Conservation (phyloP, 1,140 invertebrate species). For the Contarinia nasturtii region DNA sequence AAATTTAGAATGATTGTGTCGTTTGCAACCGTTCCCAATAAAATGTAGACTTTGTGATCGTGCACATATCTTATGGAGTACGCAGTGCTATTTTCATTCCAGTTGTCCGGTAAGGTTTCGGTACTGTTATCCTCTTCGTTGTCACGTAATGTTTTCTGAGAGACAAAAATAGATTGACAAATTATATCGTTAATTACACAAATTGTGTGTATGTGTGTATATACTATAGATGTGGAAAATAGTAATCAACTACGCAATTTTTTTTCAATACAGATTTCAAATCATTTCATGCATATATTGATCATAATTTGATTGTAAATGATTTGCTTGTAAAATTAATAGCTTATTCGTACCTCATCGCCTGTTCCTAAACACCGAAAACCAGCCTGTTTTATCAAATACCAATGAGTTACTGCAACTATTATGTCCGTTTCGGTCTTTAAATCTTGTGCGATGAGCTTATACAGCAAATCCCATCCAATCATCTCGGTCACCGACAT, state of each 20-base stretch:
- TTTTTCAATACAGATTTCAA: conserved; percentile 2
- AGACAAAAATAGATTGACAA: conserved; percentile 4
- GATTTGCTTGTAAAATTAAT: too few relatives aligned
- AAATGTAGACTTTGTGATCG: conserved; percentile 40
- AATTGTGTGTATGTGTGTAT: too few relatives aligned
- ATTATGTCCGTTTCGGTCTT: conserved; percentile 47
- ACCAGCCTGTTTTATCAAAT: conserved; percentile 39
- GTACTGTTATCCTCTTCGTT: conserved; percentile 30
- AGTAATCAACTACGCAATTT: conserved; percentile 10
- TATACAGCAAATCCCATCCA: conserved; percentile 54
- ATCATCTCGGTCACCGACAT: conserved; percentile 28
- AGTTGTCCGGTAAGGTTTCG: conserved; percentile 45
- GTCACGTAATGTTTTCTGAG: too few relatives aligned
- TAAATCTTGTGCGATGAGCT: conserved; percentile 36
- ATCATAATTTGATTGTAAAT: too few relatives aligned
- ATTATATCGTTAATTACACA: too few relatives aligned
- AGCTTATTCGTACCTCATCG: conserved; percentile 33
- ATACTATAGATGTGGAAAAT: conserved; percentile 39
- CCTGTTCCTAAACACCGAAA: conserved; percentile 52
- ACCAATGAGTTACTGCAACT: conserved; percentile 48
- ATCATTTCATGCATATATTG: too few relatives aligned
- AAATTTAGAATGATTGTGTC: conserved; percentile 41
- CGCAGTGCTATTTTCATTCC: conserved; percentile 36
- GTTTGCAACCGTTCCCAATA: conserved; percentile 41
- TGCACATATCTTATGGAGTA: conserved; percentile 46